A percentile compares a stretch with the other conserved stretches of the same genome.
These are phyloP conservation scores for Oreonectes daqikongensis DNA, from an alignment of 2,797 vertebrate genomes.

Conservation along the genomic window DNA sequence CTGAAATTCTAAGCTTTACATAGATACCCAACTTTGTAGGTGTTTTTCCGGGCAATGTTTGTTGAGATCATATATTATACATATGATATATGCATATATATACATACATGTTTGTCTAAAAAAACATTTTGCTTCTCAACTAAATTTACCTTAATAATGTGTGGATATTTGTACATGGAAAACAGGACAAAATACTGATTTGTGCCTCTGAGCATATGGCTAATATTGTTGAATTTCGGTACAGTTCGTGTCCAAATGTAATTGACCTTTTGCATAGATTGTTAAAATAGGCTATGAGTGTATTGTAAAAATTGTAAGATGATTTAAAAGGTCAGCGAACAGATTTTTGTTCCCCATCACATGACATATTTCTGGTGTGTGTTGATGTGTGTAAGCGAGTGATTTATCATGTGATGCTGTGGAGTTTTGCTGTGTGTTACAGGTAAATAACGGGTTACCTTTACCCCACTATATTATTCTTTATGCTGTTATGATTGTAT, in stretches of 20 bases:
- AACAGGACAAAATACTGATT: too few species aligned
- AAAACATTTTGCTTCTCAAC: too few species aligned
- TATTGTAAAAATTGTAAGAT: neutral
- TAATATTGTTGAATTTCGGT: too few species aligned
- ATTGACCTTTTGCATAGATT: neutral
- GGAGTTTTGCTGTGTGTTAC: conserved; percentile 11
- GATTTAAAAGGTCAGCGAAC: neutral
- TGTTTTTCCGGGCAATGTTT: too few species aligned
- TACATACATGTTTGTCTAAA: too few species aligned
- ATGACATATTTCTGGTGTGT: neutral
- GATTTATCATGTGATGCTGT: conserved; percentile 19
- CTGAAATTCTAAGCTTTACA: too few species aligned
- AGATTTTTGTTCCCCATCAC: neutral
- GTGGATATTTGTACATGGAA: too few species aligned
- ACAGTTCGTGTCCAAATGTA: neutral
- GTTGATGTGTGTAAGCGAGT: neutral
- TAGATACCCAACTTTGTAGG: too few species aligned
- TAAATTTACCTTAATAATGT: too few species aligned
- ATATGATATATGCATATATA: too few species aligned
- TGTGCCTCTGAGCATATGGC: too few species aligned
- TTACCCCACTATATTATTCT: neutral
- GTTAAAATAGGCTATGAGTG: neutral
- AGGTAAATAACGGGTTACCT: conserved; percentile 3
- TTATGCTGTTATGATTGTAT: conserved; percentile 39
- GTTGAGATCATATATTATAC: too few species aligned